Conservation (phyloP, 2,797 vertebrate species). For the Macropus fuliginosus region DNA sequence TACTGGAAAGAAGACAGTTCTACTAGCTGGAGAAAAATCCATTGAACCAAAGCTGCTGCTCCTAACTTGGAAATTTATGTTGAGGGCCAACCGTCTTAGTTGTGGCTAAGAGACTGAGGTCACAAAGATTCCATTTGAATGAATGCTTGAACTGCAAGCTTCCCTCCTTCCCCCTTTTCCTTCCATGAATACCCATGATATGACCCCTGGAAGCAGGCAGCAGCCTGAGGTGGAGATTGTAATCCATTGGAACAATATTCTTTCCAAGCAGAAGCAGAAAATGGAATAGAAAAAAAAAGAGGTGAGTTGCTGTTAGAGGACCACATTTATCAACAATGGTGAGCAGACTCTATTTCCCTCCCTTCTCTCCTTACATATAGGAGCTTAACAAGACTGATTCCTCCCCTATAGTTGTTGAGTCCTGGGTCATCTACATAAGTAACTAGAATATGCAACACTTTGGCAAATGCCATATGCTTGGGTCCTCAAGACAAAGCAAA, state of each 20-base stretch:
- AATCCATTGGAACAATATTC: not conserved
- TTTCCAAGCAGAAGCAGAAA: not conserved
- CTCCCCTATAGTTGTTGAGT: not conserved
- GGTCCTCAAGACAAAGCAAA: not conserved
- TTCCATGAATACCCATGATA: not conserved
- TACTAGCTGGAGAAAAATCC: not conserved
- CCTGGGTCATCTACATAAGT: not conserved
- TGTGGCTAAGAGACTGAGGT: not conserved
- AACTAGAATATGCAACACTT: accelerated
- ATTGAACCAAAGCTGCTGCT: not conserved
- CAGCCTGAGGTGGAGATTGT: not conserved
- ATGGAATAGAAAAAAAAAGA: not conserved
- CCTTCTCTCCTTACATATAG: not conserved
- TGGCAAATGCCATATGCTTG: not conserved
- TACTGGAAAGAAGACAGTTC: accelerated
- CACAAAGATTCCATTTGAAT: not conserved
- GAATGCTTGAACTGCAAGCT: not conserved
- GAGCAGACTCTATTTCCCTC: too few relatives aligned
- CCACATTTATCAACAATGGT: not conserved
- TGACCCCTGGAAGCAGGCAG: not conserved
- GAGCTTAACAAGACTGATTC: not conserved
- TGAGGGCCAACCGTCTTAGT: not conserved
- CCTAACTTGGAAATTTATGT: not conserved
- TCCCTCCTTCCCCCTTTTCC: not conserved
- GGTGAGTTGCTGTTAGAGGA: not conserved